phyloP scores from a whole-genome alignment of 2,888 invertebrate genomes.

The Pardosa pseudoannulata region DNA sequence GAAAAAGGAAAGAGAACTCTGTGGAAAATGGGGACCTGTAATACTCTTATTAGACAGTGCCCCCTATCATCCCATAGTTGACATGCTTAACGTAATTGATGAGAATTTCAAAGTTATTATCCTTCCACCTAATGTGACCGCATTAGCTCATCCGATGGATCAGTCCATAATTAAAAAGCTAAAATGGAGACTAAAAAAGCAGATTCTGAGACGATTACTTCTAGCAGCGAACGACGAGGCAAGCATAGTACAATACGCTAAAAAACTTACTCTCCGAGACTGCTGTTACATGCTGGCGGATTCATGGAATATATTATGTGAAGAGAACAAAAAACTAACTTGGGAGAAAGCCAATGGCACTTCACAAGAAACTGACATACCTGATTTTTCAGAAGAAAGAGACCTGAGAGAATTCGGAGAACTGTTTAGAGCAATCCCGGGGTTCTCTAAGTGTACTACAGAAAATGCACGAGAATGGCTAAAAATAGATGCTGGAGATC shows the following conservation, averaged over 20 bases:
- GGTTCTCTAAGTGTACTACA: neutral
- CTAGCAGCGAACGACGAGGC: neutral
- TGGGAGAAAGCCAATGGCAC: neutral
- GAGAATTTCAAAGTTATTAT: slow-evolving; percentile 12
- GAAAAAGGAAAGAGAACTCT: neutral
- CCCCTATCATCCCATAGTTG: neutral
- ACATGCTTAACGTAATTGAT: neutral
- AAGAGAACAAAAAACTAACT: neutral
- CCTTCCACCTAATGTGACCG: neutral
- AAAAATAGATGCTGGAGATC: neutral
- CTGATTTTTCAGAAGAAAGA: neutral
- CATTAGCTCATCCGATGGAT: slow-evolving; percentile 12
- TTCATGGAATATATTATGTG: neutral
- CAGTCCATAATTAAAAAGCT: neutral
- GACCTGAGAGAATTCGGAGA: neutral
- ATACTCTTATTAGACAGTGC: neutral
- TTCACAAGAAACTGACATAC: neutral
- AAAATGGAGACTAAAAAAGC: slow-evolving; percentile 6
- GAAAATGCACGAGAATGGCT: neutral
- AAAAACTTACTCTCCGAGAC: neutral
- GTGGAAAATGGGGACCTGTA: neutral
- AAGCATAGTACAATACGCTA: neutral
- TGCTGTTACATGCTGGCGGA: slow-evolving; percentile 1
- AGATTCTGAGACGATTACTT: neutral
- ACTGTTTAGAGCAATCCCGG: neutral